Percentiles rank a stretch among this genome's conserved stretches.
Conservation (phyloP, 2,888 invertebrate genomes). For the Xestia sexstrigata region DNA sequence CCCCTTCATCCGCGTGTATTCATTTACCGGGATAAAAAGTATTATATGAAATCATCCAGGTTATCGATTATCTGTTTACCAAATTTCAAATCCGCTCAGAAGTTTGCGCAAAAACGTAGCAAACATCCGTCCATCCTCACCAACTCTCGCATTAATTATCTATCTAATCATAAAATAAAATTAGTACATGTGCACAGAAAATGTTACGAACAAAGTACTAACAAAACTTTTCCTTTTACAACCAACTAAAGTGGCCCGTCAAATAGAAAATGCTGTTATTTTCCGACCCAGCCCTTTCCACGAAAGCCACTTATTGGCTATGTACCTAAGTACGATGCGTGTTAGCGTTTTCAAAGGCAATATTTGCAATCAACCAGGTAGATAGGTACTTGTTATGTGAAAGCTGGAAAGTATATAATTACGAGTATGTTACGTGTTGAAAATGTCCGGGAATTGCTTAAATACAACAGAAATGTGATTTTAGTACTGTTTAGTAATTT, state of each 20-base stretch:
- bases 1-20: background rate
- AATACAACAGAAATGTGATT: background rate
- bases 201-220: background rate
- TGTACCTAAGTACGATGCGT: conserved; percentile 17
- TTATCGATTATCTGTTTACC: background rate
- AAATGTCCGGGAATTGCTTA: conserved; percentile 26
- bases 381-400: conserved; percentile 57
- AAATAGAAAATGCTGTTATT: conserved; percentile 50
- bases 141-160: background rate
- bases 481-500: background rate
- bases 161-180: background rate
- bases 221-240: conserved; percentile 22
- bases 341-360: conserved; percentile 49
- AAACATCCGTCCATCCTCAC: background rate
- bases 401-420: conserved; percentile 67
- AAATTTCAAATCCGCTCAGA: background rate
- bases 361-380: conserved; percentile 56
- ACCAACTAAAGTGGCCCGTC: background rate
- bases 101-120: background rate
- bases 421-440: conserved; percentile 57
- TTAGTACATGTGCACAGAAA: background rate
- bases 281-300: conserved; percentile 35
- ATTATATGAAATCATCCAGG: too few relatives aligned
- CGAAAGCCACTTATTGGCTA: conserved; percentile 21
- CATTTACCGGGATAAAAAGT: background rate